Evolutionary conservation across 2,113 vertebrate genomes (phyloP).

Genomic region (Lycaon pictus): DNA sequence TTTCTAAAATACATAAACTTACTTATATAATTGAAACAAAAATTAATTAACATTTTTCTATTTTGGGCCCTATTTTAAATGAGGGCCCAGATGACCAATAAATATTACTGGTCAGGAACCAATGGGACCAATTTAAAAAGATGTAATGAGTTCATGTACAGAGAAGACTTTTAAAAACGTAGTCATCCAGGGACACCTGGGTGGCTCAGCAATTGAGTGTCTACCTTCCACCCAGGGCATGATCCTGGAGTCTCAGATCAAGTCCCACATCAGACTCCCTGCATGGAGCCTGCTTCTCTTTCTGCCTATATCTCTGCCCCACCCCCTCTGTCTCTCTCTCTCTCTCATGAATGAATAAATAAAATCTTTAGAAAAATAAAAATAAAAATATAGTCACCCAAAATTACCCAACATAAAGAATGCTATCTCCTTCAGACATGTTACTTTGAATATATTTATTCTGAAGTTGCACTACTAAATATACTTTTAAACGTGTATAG

Average conservation of each 20-base stretch:
- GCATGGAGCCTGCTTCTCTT: too few relatives aligned
- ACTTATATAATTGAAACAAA: not conserved
- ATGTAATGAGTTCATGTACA: not conserved
- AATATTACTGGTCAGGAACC: not conserved
- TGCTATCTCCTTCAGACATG: not conserved
- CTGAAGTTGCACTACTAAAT: not conserved
- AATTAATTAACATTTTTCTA: not conserved
- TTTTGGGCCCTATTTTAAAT: not conserved
- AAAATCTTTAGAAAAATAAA: too few relatives aligned
- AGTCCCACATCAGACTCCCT: too few relatives aligned
- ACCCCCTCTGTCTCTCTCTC: too few relatives aligned
- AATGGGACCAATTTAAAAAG: not conserved
- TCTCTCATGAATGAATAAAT: too few relatives aligned
- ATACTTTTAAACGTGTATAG: conserved; percentile 7
- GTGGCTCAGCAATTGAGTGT: too few relatives aligned
- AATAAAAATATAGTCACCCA: not conserved
- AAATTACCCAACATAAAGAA: conserved; percentile 22
- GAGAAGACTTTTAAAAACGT: not conserved
- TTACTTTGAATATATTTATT: not conserved
- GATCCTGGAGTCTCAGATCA: too few relatives aligned
- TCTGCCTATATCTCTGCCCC: too few relatives aligned
- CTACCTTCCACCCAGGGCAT: too few relatives aligned
- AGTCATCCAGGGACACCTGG: not conserved
- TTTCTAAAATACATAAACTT: not conserved
- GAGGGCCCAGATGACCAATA: not conserved